A percentile compares a stretch with the other conserved stretches of the same genome.
These are phyloP conservation scores for Ylistrum balloti DNA, from an alignment of 1,140 invertebrate genomes.

Conservation along the genomic window DNA sequence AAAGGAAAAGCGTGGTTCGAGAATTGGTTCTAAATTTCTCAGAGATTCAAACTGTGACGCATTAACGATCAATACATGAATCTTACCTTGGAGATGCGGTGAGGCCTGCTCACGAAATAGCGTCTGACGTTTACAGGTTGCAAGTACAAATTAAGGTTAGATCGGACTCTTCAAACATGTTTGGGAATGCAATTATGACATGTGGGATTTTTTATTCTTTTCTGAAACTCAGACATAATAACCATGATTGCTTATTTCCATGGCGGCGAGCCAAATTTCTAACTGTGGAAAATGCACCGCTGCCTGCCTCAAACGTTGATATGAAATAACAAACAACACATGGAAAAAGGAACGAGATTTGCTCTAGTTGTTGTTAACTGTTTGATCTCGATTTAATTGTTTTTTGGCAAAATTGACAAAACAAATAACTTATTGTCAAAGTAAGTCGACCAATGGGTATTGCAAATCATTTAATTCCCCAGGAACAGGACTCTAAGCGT, in stretches of 20 bases:
- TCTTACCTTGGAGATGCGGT: neutral
- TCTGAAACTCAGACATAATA: slow-evolving; percentile 12
- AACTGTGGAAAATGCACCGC: neutral
- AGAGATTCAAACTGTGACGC: too few relatives aligned
- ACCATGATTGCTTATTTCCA: neutral
- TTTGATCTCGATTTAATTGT: slow-evolving; percentile 1
- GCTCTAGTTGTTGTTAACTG: neutral
- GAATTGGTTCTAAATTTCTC: too few relatives aligned
- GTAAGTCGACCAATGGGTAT: too few relatives aligned
- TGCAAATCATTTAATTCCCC: too few relatives aligned
- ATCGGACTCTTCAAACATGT: neutral
- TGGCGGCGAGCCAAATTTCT: neutral
- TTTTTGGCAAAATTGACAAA: neutral
- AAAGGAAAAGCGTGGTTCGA: too few relatives aligned
- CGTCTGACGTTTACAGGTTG: neutral
- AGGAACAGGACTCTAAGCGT: too few relatives aligned
- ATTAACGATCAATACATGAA: neutral
- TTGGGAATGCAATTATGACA: slow-evolving; percentile 8
- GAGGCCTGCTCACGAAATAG: neutral
- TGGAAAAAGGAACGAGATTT: neutral
- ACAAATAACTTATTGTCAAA: too few relatives aligned
- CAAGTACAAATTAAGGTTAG: slow-evolving; percentile 34
- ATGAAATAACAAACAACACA: neutral
- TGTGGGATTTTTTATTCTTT: neutral
- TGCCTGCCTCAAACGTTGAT: neutral